Base-by-base conservation (phyloP, 2,113 vertebrate species). In the Myotis yumanensis region DNA sequence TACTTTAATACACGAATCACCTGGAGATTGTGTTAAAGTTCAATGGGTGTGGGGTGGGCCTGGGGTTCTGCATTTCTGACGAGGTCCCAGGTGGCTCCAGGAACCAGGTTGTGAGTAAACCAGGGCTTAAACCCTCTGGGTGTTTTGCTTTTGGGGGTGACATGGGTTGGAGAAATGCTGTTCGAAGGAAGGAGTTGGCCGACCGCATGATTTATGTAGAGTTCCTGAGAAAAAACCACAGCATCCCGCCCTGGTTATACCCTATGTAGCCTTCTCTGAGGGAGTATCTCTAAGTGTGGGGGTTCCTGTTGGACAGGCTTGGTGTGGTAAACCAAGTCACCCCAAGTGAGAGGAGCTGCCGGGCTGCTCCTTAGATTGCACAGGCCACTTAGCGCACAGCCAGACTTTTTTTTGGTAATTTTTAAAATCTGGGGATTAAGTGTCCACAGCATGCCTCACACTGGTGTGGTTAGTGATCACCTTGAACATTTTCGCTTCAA, bases 21-120 rank as follows among this genome's bases (percentile, higher is more conserved):
- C 32, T 40, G 46, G 16, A 71, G 11, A 72, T 64, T 66, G 90
- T 64, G 68, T 68, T 91, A 88, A 80, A 94, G 89, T 57, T 89
- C 57, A 16, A 73, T 18, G 57, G 35, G 11, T n/a, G 18, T 30
- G 68, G 37, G 69, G 1, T 46, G 32, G 59, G 71, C 35, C 51
- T 66, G 82, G 68, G 80, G 51, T 16, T 79, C 51, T 80, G 10
- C 37, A 46, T 82, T 76, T 91, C 69, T 48, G n/a, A 84, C 11
- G 28, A 30, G 20, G 25, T 88, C 46, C 22, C 64, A 12, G 43
- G 28, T 32, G 52, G 37, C 22, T 46, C 75, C n/a, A 22, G 48
- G 69, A 79, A 6, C 6, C 23, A 43, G 3, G 14, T 5, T 11
- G 30, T 73, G 7, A 66, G 32, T 62, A 68, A 73, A 77, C 25